phyloP scores from a whole-genome alignment of 2,888 invertebrate genomes.

The Lepidocyrtoides sp. region DNA sequence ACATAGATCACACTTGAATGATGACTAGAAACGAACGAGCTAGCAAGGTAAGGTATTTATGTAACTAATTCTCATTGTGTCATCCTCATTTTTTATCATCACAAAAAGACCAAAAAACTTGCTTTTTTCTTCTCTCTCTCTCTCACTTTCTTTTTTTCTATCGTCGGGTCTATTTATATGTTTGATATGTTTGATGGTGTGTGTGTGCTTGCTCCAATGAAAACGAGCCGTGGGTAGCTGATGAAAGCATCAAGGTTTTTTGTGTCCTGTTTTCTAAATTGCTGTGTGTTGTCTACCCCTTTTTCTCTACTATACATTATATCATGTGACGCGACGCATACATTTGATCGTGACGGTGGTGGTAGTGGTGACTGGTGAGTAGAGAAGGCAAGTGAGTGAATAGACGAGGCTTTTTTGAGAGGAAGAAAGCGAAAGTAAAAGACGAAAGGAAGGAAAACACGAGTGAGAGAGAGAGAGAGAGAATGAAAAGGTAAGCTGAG shows the following conservation, averaged over 20 bases:
- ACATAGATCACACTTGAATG: slow-evolving; percentile 51
- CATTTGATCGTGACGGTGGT: slow-evolving; percentile 35
- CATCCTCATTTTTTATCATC: slow-evolving; percentile 72
- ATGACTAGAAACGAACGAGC: slow-evolving; percentile 53
- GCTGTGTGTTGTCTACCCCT: slow-evolving; percentile 22
- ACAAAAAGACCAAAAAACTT: slow-evolving; percentile 20
- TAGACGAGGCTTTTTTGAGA: background rate
- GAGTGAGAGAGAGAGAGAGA: slow-evolving; percentile 19
- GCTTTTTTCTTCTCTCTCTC: background rate
- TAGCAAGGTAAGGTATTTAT: slow-evolving; percentile 57
- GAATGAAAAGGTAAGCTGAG: slow-evolving; percentile 69
- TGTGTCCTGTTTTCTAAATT: slow-evolving; percentile 40
- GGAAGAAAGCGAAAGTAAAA: slow-evolving; percentile 32
- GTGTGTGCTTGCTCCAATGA: background rate
- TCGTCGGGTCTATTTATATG: background rate
- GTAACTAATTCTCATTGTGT: slow-evolving; percentile 76
- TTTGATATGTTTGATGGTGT: background rate
- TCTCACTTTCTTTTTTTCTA: background rate
- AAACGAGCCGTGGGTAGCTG: slow-evolving; percentile 3
- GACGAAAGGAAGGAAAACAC: background rate
- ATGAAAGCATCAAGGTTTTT: slow-evolving; percentile 47
- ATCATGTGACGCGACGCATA: slow-evolving; percentile 31
- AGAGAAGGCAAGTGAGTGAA: slow-evolving; percentile 13
- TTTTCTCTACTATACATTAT: background rate
- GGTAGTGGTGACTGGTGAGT: slow-evolving; percentile 1